Conservation (phyloP, 2,797 vertebrate species). For the Anisognathus igniventris region DNA sequence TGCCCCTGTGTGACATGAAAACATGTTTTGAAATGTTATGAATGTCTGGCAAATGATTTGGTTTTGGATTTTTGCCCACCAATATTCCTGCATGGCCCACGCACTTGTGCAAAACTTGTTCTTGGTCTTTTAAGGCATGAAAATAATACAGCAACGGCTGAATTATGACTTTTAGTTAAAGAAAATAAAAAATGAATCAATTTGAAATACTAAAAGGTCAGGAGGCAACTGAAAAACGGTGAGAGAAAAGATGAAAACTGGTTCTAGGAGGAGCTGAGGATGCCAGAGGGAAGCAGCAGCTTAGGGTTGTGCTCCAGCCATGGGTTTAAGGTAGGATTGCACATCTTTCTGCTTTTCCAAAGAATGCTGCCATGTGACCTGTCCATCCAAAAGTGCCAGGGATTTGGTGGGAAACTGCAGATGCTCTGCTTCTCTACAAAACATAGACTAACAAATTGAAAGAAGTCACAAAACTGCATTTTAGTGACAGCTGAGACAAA, state of each 20-base stretch:
- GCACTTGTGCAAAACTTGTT: not conserved
- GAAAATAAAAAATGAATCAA: not conserved
- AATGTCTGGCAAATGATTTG: constrained; percentile 18
- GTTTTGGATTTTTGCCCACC: constrained; percentile 18
- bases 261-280: not conserved
- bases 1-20: not conserved
- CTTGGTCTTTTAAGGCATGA: not conserved
- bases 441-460: not conserved
- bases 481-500: not conserved
- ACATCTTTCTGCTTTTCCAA: not conserved
- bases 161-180: not conserved
- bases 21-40: constrained; percentile 29
- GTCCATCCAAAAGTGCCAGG: not conserved
- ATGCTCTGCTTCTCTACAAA: not conserved
- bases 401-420: not conserved
- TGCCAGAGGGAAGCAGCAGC: not conserved
- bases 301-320: not conserved
- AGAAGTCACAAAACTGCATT: not conserved
- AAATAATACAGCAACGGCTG: not conserved
- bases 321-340: not conserved
- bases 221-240: not conserved
- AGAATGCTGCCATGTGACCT: not conserved
- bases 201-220: not conserved
- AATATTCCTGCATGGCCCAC: not conserved
- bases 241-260: not conserved